These are phyloP conservation scores for Anthrax anthrax DNA, from an alignment of 2,888 invertebrate species.

Conservation along the genomic window DNA sequence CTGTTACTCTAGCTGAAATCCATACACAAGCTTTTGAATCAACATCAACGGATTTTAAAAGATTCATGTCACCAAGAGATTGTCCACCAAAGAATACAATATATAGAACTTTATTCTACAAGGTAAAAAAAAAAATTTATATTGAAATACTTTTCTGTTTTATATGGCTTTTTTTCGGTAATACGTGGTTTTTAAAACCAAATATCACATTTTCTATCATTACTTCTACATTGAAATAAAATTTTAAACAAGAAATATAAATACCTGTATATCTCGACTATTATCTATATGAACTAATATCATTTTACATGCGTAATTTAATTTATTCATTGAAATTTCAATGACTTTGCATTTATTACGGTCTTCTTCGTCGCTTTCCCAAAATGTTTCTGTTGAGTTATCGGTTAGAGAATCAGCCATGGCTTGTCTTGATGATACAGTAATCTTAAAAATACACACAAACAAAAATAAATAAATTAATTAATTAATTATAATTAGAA, in stretches of 20 bases:
- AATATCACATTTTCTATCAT: no score
- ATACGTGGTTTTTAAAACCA: no score
- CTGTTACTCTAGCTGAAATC: constrained; percentile 71
- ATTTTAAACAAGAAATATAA: background rate
- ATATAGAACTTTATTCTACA: constrained; percentile 74
- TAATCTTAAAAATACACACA: constrained; percentile 40
- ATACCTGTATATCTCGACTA: constrained; percentile 73
- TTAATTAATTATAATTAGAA: background rate
- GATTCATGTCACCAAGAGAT: constrained; percentile 64
- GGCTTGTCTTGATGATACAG: constrained; percentile 83
- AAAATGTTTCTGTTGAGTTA: constrained; percentile 93
- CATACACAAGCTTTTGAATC: constrained; percentile 77
- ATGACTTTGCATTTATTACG: constrained; percentile 81
- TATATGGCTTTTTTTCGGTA: no score
- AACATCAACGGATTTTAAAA: constrained; percentile 70
- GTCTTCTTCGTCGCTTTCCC: constrained; percentile 98
- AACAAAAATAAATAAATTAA: background rate
- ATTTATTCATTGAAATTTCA: constrained; percentile 47
- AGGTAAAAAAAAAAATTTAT: background rate
- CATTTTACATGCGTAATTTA: constrained; percentile 34
- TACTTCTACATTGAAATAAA: background rate
- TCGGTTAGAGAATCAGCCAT: constrained; percentile 89
- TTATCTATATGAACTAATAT: constrained; percentile 89
- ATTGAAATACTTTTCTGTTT: no score
- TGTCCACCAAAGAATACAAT: constrained; percentile 75